phyloP scores from a whole-genome alignment of 2,888 invertebrate species.

The Eupithecia subumbrata region DNA sequence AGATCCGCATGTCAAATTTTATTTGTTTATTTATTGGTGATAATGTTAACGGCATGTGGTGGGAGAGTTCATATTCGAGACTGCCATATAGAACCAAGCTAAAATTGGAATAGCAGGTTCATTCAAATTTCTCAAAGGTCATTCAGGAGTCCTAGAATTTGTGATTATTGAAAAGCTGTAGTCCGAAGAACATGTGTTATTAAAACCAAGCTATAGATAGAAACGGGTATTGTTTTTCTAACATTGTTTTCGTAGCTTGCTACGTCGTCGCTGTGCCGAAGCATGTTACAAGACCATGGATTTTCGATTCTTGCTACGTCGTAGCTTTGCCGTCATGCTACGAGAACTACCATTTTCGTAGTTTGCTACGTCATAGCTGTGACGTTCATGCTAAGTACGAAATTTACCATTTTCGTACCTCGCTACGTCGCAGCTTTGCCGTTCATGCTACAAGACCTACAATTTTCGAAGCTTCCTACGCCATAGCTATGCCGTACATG shows the following conservation, averaged over 20 bases:
- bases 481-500: not conserved
- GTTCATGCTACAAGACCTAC: too few species aligned
- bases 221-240: not conserved
- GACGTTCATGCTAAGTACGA: not conserved
- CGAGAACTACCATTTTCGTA: too few species aligned
- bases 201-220: not conserved
- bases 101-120: not conserved
- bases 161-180: not conserved
- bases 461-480: too few species aligned
- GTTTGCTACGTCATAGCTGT: too few species aligned
- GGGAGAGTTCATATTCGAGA: conserved; percentile 7
- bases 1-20: conserved; percentile 36
- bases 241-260: not conserved
- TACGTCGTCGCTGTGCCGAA: too few species aligned
- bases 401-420: not conserved
- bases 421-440: not conserved
- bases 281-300: too few species aligned
- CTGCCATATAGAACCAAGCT: not conserved
- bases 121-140: not conserved
- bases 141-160: not conserved
- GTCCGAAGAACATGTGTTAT: not conserved
- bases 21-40: conserved; percentile 38
- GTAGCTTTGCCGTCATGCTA: too few species aligned
- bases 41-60: conserved; percentile 29
- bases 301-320: too few species aligned